Base-by-base conservation (phyloP, 2,113 vertebrate genomes). In the Elgaria multicarinata region DNA sequence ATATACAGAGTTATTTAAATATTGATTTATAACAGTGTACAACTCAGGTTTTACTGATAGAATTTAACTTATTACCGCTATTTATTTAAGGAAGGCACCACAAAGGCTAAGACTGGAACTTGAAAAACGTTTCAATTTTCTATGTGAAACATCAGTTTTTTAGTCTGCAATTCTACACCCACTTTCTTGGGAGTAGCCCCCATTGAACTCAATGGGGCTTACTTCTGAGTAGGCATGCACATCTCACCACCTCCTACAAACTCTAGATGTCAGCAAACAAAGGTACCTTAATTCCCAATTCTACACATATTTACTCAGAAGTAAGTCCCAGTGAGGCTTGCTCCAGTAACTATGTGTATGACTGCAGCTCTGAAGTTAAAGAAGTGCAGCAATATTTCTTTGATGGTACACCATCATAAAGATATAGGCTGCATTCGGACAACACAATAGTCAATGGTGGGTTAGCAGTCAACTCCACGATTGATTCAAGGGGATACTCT, bases 11-110 rank as follows among this genome's bases (percentile, higher is more conserved):
- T 1, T 16, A 53, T 71, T 85, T 69, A 55, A 72, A 72, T 85
- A 20, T 36, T 53, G 31, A 53, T 6, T 92, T 42, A 76, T 81
- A 87, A 39, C 81, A 36, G 5, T 22, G 9, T 2, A 46, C 33
- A 6, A 6, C 75, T 90, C 0, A 88, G 64, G 76, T 92, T 92
- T 92, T 89, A 87, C 36, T 87, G 87, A 83, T 2, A 91, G 24
- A 53, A 82, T 12, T 88, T 66, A 72, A 93, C 44, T 31, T 82
- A 26, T 82, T 64, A 26, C 18, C 24, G 26, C 81, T 31, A 18
- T 44, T 64, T 50, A 69, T 84, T 69, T 46, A 28, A 67, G 64
- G 42, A 46, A 39, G 36, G 36, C 22, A 28, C 24, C 55, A 22
- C 78, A 62, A 78, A 78, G 14, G 1, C 4, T 50, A 53, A 31